Conservation (phyloP, 1,140 invertebrate genomes). For the Chrysoperla carnea region DNA sequence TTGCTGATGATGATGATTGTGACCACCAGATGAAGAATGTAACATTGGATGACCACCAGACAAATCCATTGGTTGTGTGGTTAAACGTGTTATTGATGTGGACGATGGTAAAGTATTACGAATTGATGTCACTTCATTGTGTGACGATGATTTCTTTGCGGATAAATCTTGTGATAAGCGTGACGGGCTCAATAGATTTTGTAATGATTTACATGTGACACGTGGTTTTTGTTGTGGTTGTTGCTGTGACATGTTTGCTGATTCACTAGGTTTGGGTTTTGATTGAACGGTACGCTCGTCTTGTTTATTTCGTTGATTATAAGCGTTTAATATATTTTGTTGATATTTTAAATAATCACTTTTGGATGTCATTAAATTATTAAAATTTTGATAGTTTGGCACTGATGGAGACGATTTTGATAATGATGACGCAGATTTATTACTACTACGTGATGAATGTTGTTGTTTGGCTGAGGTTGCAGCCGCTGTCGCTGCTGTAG, state of each 20-base stretch:
- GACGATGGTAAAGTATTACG: not conserved
- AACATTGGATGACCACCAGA: constrained; percentile 9
- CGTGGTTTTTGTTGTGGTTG: constrained; percentile 7
- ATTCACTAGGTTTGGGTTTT: constrained; percentile 15
- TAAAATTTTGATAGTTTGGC: not conserved
- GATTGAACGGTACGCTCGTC: constrained; percentile 5
- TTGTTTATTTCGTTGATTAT: constrained; percentile 2
- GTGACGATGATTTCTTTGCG: not conserved
- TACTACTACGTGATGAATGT: constrained; percentile 5
- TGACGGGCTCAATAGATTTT: not conserved
- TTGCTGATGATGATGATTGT: too few species aligned
- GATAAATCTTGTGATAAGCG: not conserved
- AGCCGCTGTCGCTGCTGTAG: not conserved
- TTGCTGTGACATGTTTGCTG: constrained; percentile 22
- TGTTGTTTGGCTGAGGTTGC: not conserved
- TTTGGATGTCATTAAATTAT: not conserved
- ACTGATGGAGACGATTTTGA: not conserved
- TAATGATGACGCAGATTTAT: not conserved
- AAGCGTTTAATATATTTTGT: not conserved
- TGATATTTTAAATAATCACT: not conserved
- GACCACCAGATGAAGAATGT: too few species aligned
- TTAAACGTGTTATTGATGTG: not conserved
- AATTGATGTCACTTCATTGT: not conserved
- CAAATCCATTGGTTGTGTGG: constrained; percentile 13
- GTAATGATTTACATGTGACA: constrained; percentile 1